Evolutionary conservation across 2,797 vertebrate species (phyloP).

Genomic region (Heterohyrax brucei): DNA sequence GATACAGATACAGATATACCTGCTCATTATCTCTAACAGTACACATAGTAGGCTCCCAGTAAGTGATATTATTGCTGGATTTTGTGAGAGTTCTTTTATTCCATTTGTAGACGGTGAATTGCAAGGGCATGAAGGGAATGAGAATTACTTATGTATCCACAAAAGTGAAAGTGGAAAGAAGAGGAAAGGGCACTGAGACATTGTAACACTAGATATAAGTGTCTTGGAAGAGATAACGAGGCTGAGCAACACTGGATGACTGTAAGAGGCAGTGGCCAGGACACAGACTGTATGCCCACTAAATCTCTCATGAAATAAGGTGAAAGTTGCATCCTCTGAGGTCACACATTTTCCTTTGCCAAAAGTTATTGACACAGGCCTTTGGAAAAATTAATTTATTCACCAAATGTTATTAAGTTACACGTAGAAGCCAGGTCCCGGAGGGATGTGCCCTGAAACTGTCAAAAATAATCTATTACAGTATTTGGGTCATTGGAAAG

Average conservation of each 20-base stretch:
- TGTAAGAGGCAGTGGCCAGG: not conserved
- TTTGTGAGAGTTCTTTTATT: not conserved
- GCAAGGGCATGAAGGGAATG: not conserved
- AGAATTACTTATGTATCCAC: not conserved
- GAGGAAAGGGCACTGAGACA: not conserved
- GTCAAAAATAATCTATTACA: constrained; percentile 54
- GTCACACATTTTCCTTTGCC: constrained; percentile 29
- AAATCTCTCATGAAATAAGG: not conserved
- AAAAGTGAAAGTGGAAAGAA: not conserved
- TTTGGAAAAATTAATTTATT: constrained; percentile 63
- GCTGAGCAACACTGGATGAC: no score
- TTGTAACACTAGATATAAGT: not conserved
- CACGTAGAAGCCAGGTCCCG: not conserved
- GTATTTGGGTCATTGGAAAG: constrained; percentile 42
- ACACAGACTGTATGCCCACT: accelerated
- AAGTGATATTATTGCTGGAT: not conserved
- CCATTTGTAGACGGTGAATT: not conserved
- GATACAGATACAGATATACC: not conserved
- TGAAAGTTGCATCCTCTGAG: not conserved
- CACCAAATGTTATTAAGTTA: constrained; percentile 32
- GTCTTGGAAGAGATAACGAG: not conserved
- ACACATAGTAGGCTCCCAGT: not conserved
- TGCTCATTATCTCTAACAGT: not conserved
- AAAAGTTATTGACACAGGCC: not conserved
- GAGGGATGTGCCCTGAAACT: constrained; percentile 61